A percentile compares a stretch with the other conserved stretches of the same genome.
These are phyloP conservation scores for Tragelaphus strepsiceros DNA, from an alignment of 2,113 vertebrate genomes.

Conservation along the genomic window DNA sequence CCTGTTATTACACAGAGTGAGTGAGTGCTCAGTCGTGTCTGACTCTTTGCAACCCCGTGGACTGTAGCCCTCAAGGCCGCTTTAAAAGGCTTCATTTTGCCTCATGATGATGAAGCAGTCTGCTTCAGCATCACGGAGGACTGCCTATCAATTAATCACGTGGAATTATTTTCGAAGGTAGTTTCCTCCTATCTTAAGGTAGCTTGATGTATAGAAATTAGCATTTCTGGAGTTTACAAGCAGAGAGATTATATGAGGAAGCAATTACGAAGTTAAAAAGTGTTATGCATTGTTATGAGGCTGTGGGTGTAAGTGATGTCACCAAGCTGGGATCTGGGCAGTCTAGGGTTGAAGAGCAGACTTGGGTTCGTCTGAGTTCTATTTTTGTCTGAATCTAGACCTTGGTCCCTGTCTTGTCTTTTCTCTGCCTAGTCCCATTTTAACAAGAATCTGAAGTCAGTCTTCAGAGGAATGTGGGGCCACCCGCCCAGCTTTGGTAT, in stretches of 20 bases:
- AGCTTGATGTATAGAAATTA: not conserved
- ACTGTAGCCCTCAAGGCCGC: not conserved
- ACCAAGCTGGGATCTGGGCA: not conserved
- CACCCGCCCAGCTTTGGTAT: rapidly evolving
- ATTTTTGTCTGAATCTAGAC: not conserved
- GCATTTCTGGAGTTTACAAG: not conserved
- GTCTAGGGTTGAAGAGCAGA: not conserved
- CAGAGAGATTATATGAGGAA: not conserved
- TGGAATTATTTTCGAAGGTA: not conserved
- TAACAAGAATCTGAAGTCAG: not conserved
- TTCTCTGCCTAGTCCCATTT: not conserved
- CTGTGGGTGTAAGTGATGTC: not conserved
- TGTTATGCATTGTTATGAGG: rapidly evolving
- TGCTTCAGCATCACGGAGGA: not conserved
- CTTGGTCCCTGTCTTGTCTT: not conserved
- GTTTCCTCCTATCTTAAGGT: not conserved
- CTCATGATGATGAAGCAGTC: not conserved
- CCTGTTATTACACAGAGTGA: not conserved
- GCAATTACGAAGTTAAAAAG: not conserved
- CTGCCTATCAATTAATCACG: not conserved
- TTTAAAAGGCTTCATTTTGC: not conserved
- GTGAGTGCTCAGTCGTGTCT: not conserved
- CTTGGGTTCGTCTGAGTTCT: not conserved
- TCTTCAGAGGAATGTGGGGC: not conserved
- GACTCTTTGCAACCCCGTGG: not conserved